Base-by-base conservation (phyloP, 2,797 vertebrate genomes). In the Sandelia bainsii region DNA sequence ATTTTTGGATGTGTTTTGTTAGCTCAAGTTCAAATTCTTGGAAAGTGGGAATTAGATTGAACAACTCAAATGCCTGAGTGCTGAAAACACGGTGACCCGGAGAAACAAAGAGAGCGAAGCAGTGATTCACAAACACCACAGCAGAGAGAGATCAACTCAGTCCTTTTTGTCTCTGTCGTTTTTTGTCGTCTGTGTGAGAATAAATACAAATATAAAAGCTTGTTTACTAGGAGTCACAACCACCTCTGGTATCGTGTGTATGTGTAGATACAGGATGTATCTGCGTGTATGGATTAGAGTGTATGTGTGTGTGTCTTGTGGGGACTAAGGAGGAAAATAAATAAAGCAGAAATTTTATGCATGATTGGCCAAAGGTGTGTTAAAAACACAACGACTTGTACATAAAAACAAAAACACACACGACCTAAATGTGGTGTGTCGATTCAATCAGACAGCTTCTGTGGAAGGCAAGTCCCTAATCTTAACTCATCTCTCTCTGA, bases 401-500 rank as follows among this genome's bases (percentile, higher is more conserved):
- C 37, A 67, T 8, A 66, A 5, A 45, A 39, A 49, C 8, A 39
- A 4, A 19, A 17, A 62, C 44, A 67, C 62, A 48, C 62, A 32
- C 25, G 23, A 44, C 69, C 81, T 80, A 72, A 87, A 86, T 51
- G 16, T 13, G 13, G 74, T 59, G 82, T 79, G 81, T 78, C 58
- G 44, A 84, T 86, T 83, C 81, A 83, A 84, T 87, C 85, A 76
- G 83, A 87, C 69, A 50, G 82, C 65, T 85, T 79, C 80, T 87
- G 68, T 2, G 57, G 69, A 82, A 81, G 74, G 69, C 81, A 83
- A 88, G 89, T 89, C 84, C 85, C 81, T 89, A 82, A 90, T 91
- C 87, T 90, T 75, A 87, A 86, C 86, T 80, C 79, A 73, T 85
- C 78, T 83, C 75, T 50, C 82, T 89, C 81, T 87, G 75, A 86